phyloP scores from a whole-genome alignment of 2,888 invertebrate genomes.

The Phoronis australis region DNA sequence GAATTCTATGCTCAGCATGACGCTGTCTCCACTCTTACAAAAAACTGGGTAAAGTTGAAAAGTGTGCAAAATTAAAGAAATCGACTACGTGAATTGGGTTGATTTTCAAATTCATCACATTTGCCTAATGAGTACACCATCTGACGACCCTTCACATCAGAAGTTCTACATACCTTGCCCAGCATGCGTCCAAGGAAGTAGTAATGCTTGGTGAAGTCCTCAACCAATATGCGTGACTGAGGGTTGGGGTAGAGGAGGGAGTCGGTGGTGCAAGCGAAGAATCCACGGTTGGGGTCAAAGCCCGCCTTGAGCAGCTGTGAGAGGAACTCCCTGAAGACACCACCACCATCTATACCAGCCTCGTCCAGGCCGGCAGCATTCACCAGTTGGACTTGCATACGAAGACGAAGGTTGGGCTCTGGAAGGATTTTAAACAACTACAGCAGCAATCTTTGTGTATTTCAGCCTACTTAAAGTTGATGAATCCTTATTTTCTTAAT shows the following conservation, averaged over 20 bases:
- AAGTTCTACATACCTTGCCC: constrained; percentile 66
- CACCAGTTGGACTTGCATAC: constrained; percentile 81
- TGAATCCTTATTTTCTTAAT: too few relatives aligned
- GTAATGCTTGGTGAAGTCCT: constrained; percentile 83
- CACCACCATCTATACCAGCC: constrained; percentile 96
- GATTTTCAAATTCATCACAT: too few relatives aligned
- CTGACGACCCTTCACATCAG: too few relatives aligned
- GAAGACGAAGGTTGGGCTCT: constrained; percentile 82
- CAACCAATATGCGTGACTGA: constrained; percentile 72
- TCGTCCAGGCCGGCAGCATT: constrained; percentile 89
- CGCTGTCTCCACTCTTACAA: too few relatives aligned
- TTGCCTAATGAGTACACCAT: too few relatives aligned
- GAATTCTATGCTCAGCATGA: too few relatives aligned
- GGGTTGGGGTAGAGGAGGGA: constrained; percentile 95
- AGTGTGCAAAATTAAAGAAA: too few relatives aligned
- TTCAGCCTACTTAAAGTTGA: too few relatives aligned
- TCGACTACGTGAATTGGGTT: too few relatives aligned
- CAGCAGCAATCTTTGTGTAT: too few relatives aligned
- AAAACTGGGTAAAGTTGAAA: too few relatives aligned
- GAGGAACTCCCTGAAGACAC: constrained; percentile 91
- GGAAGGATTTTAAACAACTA: too few relatives aligned
- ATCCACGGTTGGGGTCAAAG: constrained; percentile 93
- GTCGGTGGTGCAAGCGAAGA: constrained; percentile 82
- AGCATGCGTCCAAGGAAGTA: constrained; percentile 90
- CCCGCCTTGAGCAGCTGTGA: constrained; percentile 86